phyloP scores from a whole-genome alignment of 1,140 invertebrate genomes.

The Zaprionus davidi region DNA sequence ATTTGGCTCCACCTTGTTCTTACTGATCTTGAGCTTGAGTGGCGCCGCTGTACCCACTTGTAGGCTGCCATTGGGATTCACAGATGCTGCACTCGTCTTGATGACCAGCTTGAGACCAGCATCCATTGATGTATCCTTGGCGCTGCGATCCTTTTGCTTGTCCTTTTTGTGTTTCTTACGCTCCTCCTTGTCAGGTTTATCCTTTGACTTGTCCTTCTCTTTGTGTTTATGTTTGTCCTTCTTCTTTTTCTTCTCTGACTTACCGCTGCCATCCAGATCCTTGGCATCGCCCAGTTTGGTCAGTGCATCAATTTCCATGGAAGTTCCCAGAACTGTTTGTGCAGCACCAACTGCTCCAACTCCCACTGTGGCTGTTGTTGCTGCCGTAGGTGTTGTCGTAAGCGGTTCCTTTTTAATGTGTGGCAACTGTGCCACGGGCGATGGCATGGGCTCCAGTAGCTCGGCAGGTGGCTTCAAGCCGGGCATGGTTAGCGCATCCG shows the following conservation, averaged over 20 bases:
- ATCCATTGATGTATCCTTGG: conserved; percentile 74
- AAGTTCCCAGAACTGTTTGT: background rate
- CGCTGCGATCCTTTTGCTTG: conserved; percentile 85
- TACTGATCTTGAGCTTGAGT: conserved; percentile 88
- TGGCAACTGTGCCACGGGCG: conserved; percentile 6
- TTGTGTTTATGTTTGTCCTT: conserved; percentile 88
- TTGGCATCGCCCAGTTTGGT: conserved; percentile 65
- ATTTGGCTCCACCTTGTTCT: conserved; percentile 84
- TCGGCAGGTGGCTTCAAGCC: conserved; percentile 74
- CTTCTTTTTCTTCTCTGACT: conserved; percentile 86
- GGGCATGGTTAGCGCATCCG: conserved; percentile 68
- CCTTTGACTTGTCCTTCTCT: conserved; percentile 88
- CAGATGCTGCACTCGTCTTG: conserved; percentile 47
- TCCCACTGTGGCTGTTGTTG: background rate
- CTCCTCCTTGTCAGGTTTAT: conserved; percentile 85
- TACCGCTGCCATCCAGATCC: conserved; percentile 77
- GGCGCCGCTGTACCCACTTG: conserved; percentile 55
- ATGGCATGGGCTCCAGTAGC: conserved; percentile 67
- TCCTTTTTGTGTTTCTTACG: conserved; percentile 88
- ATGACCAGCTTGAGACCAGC: conserved; percentile 65
- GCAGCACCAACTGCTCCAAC: background rate
- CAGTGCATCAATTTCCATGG: conserved; percentile 51
- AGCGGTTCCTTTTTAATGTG: conserved; percentile 58
- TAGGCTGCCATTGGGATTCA: conserved; percentile 59
- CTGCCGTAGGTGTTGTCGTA: background rate